phyloP scores from a whole-genome alignment of 1,140 invertebrate genomes.

The Sinonovacula constricta region DNA sequence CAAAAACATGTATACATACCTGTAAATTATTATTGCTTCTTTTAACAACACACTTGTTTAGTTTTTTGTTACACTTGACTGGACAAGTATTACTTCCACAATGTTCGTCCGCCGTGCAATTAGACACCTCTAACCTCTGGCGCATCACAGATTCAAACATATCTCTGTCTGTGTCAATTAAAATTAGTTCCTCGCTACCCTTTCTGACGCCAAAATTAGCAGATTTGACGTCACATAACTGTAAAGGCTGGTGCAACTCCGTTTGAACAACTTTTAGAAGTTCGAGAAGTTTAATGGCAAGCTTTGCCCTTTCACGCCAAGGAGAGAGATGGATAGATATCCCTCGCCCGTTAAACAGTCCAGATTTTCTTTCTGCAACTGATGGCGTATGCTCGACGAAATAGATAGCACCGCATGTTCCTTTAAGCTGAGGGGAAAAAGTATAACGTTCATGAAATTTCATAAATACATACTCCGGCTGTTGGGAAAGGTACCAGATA shows the following conservation, averaged over 20 bases:
- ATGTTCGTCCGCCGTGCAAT: not conserved
- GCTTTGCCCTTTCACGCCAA: not conserved
- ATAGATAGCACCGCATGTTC: not conserved
- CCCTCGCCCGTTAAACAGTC: not conserved
- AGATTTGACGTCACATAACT: not conserved
- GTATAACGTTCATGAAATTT: not conserved
- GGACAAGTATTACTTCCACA: not conserved
- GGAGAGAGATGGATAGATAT: not conserved
- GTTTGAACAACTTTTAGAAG: not conserved
- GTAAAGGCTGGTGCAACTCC: not conserved
- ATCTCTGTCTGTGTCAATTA: not conserved
- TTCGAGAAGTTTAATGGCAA: not conserved
- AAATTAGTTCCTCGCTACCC: not conserved
- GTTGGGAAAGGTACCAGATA: not conserved
- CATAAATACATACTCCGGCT: not conserved
- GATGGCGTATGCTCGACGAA: not conserved
- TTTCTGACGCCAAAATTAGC: not conserved
- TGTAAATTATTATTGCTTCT: not conserved
- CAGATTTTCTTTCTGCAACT: not conserved
- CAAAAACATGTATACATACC: too few relatives aligned
- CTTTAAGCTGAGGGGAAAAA: not conserved
- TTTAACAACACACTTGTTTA: not conserved
- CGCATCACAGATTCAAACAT: not conserved
- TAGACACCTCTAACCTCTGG: not conserved
- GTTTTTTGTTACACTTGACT: not conserved